Evolutionary conservation across 2,113 vertebrate species (phyloP), one percentile per base, ranked within the genome.

Genomic region (Muscicapa adusta): DNA sequence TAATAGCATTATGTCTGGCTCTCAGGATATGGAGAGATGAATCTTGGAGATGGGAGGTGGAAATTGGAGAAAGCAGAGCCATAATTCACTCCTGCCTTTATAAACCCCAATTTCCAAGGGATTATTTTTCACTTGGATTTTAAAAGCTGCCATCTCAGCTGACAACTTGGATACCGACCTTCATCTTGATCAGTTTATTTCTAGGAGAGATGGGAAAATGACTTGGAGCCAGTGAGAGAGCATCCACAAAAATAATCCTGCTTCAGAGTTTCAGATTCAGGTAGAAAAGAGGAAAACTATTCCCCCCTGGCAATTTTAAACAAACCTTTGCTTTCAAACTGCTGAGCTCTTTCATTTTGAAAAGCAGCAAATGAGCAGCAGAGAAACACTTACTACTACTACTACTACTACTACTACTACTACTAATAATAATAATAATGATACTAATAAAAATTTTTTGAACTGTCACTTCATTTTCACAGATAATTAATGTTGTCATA

Each of bases 171-270:
- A 60, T 78, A 58, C 58, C 1, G 1, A 91, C 45, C 58, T 92
- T 88, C 68, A 58, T 78, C 77, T 89, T 83, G 87, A 78, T 93
- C 73, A 80, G 79, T 91, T 94, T 87, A 89, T 95, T 92, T 94
- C 33, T 18, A 18, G 74, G 62, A 74, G 71, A 86, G 78, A 58
- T 53, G 72, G 42, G 61, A 38, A 94, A 91, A 94, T 81, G 62
- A 84, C 67, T 97, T 14, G 81, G 87, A 95, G 72, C 29, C n/a
- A 28, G 58, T 14, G 57, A 81, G 70, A 60, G 53, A 88, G 54
- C 78, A 67, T 66, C 85, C 79, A 65, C 82, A 79, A 66, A 83
- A 90, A 74, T 67, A 53, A 70, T 83, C 28, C 16, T 76, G 18
- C 74, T 91, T 89, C 38, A 20, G 23, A 57, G 47, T 57, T 78